Evolutionary conservation across 2,888 invertebrate genomes (phyloP), one percentile per base, ranked within the genome.

Genomic region (Pandemis heparana): DNA sequence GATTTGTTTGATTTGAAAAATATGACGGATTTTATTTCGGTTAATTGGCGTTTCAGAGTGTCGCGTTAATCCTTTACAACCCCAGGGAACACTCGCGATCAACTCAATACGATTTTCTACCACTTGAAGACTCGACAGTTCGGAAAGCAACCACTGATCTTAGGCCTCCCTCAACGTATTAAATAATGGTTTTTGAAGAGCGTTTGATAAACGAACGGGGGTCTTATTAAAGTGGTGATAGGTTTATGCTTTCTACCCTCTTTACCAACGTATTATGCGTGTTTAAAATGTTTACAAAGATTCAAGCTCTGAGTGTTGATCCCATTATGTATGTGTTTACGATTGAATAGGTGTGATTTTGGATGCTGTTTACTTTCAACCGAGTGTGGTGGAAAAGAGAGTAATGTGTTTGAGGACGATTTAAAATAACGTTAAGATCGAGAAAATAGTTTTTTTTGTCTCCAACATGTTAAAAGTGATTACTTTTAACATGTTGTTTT

Each of bases 101-200:
- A 77, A 83, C 82, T 82, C 89, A 87, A 92, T 86, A 84, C 87
- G 92, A 91, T 92, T 92, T 90, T 89, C 87, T 85, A 85, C 85
- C 89, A 87, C 90, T 92, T 88, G 87, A 90, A 78, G 85, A 88
- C 78, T 89, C 85, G 84, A 84, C 83, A 85, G 85, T 84, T 85
- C 85, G 85, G 83, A 79, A 80, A 80, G 83, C 82, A 78, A 85
- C 69, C 12, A 77, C 72, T 64, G 14, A 70, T 41, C 9, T 9
- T 9, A 46, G 83, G 77, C 59, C 80, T 73, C 38, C 75, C 73
- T 38, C 8, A 12, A 10, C 10, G n/a, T 14, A 16, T 32, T 32
- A 16, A 51, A 23, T 10, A 12, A 8, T 16, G 62, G 62, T 32
- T 18, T 23, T 56, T 59, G 5, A 23, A 48, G 14, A 16, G 65